Conservation (phyloP, 2,888 invertebrate genomes). For the Rhamnusium bicolor region DNA sequence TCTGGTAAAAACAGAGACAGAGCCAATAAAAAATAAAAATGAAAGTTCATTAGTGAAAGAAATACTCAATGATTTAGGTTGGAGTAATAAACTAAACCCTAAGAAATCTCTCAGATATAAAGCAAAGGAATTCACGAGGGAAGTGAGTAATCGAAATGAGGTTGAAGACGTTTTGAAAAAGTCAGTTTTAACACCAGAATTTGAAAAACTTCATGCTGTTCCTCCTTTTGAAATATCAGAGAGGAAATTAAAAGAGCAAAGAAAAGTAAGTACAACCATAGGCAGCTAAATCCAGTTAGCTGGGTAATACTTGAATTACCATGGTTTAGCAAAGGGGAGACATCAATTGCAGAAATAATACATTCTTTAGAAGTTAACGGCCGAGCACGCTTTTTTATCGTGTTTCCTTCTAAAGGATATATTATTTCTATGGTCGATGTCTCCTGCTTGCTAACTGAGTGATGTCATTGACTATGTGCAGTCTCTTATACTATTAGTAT, state of each 20-base stretch:
- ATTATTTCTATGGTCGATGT: no score
- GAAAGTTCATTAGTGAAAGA: conserved; percentile 37
- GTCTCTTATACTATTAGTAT: no score
- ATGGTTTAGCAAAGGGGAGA: no score
- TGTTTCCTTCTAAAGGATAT: no score
- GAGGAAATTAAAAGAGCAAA: conserved; percentile 74
- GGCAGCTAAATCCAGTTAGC: no score
- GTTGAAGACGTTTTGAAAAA: conserved; percentile 77
- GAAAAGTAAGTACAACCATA: conserved; percentile 70
- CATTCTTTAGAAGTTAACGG: no score
- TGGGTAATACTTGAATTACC: no score
- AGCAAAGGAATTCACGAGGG: conserved; percentile 57
- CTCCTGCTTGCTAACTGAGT: no score
- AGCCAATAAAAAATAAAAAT: conserved; percentile 12
- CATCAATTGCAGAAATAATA: no score
- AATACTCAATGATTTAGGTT: conserved; percentile 45
- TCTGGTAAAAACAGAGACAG: background rate
- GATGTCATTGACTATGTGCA: no score
- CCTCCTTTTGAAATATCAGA: conserved; percentile 76
- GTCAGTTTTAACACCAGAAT: conserved; percentile 77
- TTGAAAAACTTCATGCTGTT: conserved; percentile 77
- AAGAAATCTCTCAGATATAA: no score
- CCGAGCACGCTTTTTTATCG: no score
- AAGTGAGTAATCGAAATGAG: conserved; percentile 63
- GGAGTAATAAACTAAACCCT: conserved; percentile 63